Evolutionary conservation across 1,140 invertebrate species (phyloP), one percentile per base, ranked within the genome.

Genomic region (Psix sp.): DNA sequence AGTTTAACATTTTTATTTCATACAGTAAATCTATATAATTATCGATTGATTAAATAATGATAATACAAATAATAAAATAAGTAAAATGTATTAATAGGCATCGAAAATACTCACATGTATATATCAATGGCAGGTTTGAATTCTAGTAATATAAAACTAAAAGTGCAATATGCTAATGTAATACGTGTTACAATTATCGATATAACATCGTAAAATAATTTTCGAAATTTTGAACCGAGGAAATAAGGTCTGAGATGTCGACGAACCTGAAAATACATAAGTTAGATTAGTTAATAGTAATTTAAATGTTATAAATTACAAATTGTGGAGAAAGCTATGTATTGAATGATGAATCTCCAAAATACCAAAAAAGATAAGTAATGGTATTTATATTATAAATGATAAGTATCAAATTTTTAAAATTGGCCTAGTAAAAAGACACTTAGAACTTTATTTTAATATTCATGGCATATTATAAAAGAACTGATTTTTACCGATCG

Each of bases 91-190:
- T 35, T 11, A 3, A 35, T 11, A 13, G 2, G n/a, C 2, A 33
- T 7, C 5, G 13, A 35, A 17, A 17, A 38, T 56, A 91, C 89
- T 90, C 88, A 93, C 92, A 87, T 85, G 85, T 92, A 93, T 72
- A 94, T 80, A 65, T 83, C 82, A 52, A 94, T 79, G 72, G 90
- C 90, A 49, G 91, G 87, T 78, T 89, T 86, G 54, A 97, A 92
- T 81, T 97, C 94, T 62, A 97, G 88, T n/a, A 97, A 80, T 48
- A 98, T 90, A 85, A 98, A 98, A 70, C 94, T 94, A 77, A 96
- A 95, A 14, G 94, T 94, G 17, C 94, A 90, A 81, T 98, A 98
- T 16, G 93, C 92, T 89, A 98, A 91, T 38, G 92, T 88, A 16
- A 97, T 79, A 74, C 94, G 90, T n/a, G 95, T 96, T 5, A 90